Evolutionary conservation across 2,797 vertebrate genomes (phyloP).

Genomic region (Perdix hodgsoniae): DNA sequence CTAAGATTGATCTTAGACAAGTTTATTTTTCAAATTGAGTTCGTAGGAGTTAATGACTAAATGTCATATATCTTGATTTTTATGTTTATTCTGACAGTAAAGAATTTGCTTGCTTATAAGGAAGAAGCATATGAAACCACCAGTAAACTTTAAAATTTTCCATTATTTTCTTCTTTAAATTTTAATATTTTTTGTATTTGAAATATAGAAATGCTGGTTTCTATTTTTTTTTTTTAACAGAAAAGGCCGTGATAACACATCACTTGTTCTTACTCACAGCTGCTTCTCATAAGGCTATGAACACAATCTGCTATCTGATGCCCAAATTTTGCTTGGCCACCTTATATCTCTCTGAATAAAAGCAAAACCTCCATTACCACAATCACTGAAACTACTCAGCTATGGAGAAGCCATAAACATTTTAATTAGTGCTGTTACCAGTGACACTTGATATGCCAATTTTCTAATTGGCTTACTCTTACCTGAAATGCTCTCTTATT

Average conservation of each 20-base stretch:
- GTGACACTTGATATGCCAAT: not conserved
- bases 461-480: not conserved
- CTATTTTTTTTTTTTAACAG: not conserved
- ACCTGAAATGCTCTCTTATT: not conserved
- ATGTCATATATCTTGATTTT: not conserved
- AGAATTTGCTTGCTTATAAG: conserved; percentile 30
- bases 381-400: not conserved
- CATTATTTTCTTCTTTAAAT: not conserved
- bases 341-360: not conserved
- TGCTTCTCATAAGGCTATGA: not conserved
- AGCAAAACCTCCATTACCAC: not conserved
- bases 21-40: conserved; percentile 29
- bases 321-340: not conserved
- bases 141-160: not conserved
- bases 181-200: not conserved
- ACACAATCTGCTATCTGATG: not conserved
- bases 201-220: not conserved
- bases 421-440: not conserved
- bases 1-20: conserved; percentile 35
- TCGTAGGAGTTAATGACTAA: conserved; percentile 64
- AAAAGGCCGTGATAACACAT: not conserved
- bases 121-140: conserved; percentile 10
- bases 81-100: conserved; percentile 40
- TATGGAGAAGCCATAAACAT: not conserved
- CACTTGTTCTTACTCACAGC: not conserved